Percentiles rank a stretch among this genome's conserved stretches.
phyloP scores from a whole-genome alignment of 1,140 invertebrate genomes.

The Andrena cerasifolii region DNA sequence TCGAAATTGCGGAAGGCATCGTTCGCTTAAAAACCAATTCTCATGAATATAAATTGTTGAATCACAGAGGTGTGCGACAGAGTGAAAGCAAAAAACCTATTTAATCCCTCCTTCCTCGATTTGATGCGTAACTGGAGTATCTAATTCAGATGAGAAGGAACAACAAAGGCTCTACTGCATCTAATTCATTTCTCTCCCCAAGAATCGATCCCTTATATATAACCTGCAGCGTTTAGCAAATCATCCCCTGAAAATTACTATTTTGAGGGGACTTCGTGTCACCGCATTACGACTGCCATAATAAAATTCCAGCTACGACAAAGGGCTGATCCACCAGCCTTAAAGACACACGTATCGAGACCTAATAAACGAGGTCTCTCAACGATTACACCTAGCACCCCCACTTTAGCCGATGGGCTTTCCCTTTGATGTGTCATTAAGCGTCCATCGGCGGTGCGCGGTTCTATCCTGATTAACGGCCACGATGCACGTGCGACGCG shows the following conservation, averaged over 20 bases:
- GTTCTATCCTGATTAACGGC: slow-evolving; percentile 26
- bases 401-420: not conserved
- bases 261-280: too few relatives aligned
- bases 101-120: not conserved
- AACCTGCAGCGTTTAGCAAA: not conserved
- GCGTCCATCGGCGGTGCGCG: not conserved
- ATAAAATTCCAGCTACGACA: not conserved
- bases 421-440: slow-evolving; percentile 42
- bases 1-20: slow-evolving; percentile 43
- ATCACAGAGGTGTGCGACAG: slow-evolving; percentile 47
- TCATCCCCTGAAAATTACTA: not conserved
- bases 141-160: too few relatives aligned
- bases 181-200: too few relatives aligned
- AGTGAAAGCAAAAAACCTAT: slow-evolving; percentile 24
- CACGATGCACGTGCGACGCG: slow-evolving; percentile 20
- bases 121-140: too few relatives aligned
- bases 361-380: not conserved
- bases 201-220: too few relatives aligned
- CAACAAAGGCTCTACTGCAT: too few relatives aligned
- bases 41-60: slow-evolving; percentile 70
- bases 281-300: too few relatives aligned
- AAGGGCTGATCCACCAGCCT: not conserved
- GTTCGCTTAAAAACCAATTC: slow-evolving; percentile 58
- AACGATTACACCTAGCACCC: slow-evolving; percentile 16
- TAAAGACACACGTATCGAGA: not conserved